phyloP scores from a whole-genome alignment of 2,113 vertebrate species.

The Oreochromis spilurus region DNA sequence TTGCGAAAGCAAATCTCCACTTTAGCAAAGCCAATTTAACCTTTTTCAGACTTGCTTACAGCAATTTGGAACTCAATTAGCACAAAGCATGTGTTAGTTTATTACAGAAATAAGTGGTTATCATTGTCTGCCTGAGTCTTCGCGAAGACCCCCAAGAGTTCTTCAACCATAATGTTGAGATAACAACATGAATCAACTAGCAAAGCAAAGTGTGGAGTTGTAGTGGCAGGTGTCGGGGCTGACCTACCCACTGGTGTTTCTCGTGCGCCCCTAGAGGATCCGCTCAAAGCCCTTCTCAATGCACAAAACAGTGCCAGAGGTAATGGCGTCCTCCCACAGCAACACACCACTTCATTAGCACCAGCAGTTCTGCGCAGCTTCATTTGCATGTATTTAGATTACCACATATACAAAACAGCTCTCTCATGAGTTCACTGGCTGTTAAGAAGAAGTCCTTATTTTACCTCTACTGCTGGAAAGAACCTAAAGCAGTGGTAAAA shows the following conservation, averaged over 20 bases:
- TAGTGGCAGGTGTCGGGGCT: constrained; percentile 23
- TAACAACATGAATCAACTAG: constrained; percentile 41
- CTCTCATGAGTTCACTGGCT: not conserved
- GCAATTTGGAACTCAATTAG: constrained; percentile 49
- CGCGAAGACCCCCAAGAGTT: constrained; percentile 17
- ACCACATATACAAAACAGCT: not conserved
- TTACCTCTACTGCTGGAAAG: not conserved
- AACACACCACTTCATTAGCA: constrained; percentile 38
- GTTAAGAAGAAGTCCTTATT: not conserved
- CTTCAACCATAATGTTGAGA: constrained; percentile 8
- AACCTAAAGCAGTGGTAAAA: not conserved
- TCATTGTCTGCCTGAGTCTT: constrained; percentile 18
- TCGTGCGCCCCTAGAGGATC: constrained; percentile 1
- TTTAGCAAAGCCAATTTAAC: constrained; percentile 24
- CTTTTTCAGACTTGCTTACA: constrained; percentile 35
- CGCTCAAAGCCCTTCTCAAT: constrained; percentile 13
- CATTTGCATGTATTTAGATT: constrained; percentile 26
- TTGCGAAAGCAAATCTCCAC: not conserved
- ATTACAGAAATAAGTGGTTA: constrained; percentile 45
- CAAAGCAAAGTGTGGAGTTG: not conserved
- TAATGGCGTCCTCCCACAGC: constrained; percentile 13
- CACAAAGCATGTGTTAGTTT: constrained; percentile 29
- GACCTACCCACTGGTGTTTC: constrained; percentile 22
- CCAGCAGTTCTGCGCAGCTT: not conserved
- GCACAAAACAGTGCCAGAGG: constrained; percentile 15